Base-by-base conservation (phyloP, 2,113 vertebrate species). In the Urocynchramus pylzowi region DNA sequence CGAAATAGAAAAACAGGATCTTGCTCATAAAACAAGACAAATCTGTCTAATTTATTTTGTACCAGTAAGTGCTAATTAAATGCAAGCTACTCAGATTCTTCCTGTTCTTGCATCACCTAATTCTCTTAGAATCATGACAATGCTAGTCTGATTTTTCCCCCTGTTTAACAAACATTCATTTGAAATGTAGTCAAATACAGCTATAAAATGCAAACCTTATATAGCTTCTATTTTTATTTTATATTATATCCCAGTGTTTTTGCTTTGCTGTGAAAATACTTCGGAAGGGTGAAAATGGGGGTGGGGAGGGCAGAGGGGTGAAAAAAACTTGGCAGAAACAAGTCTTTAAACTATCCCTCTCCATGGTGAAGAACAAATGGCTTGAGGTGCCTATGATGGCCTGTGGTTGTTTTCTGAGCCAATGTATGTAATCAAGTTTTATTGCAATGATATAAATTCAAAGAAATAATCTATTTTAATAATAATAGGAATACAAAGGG, bases 11-110 rank as follows among this genome's bases (percentile, higher is more conserved):
- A 99, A 99, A 99, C 98, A 99, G 98, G 98, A 98, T 98, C 98
- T 99, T 98, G 98, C 98, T 98, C 98, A 98, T 98, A 98, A 99
- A 99, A 99, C 98, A 99, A 98, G 98, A 98, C 98, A 98, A 98
- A 98, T 99, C 98, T 98, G 97, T 96, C 97, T 98, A 98, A 98
- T 98, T 98, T 98, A 98, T 98, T 98, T 98, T 98, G 98, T 98
- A 98, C 98, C 98, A 98, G 98, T 98, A 98, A 98, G 98, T 98
- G 98, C 98, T 99, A 99, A 99, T 99, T 99, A 99, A 99, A 99
- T 98, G 98, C 97, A 98, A 98, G 98, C 98, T 98, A 98, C 98
- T 98, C 97, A 97, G 98, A 98, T 96, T 98, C 98, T 98, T 98
- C 98, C 98, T 98, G 98, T 98, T 98, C 97, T 98, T 98, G 96